Base-by-base conservation (phyloP, 2,113 vertebrate species). In the Catharus bicknelli region DNA sequence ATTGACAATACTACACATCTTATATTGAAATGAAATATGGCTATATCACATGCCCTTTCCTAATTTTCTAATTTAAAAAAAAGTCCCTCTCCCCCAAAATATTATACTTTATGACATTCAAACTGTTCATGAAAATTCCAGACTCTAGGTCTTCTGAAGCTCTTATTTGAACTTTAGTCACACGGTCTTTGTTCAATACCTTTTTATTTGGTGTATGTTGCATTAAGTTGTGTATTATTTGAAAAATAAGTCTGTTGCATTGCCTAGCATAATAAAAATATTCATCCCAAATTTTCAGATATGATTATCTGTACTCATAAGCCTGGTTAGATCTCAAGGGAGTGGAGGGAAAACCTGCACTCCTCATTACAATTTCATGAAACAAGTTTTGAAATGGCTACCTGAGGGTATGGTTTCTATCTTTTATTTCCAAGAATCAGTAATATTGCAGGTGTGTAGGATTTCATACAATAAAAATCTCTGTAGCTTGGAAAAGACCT, bases 41-140 rank as follows among this genome's bases (percentile, higher is more conserved):
- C 25, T 72, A 40, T 23, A 70, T 27, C 7, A 17, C 16, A 74
- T 30, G 4, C 7, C 2, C 2, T 70, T 22, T 73, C 20, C 2
- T 66, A 34, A 40, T 66, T 83, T 83, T 77, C 11, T 53, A 57
- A 72, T 68, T 34, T 15, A 53, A 59, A 67, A 63, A 53, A 53
- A 34, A 34, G 29, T 22, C 8, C 8, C 3, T 18, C 4, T 7
- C 5, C 1, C 7, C 2, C 9, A 17, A 77, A 63, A 48, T 32
- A 25, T 7, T 36, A 13, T 8, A 29, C 13, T 75, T 68, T 68
- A 40, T 1, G 2, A 27, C 7, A 47, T 66, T 77, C 13, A 50
- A 90, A 42, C 6, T 53, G 1, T 32, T 2, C 9, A 7, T 4
- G 2, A 62, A 81, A 93, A 89, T 62, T 43, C 16, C 8, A 63